These are phyloP conservation scores for Diaprepes abbreviatus DNA, from an alignment of 2,888 invertebrate genomes.

Conservation along the genomic window DNA sequence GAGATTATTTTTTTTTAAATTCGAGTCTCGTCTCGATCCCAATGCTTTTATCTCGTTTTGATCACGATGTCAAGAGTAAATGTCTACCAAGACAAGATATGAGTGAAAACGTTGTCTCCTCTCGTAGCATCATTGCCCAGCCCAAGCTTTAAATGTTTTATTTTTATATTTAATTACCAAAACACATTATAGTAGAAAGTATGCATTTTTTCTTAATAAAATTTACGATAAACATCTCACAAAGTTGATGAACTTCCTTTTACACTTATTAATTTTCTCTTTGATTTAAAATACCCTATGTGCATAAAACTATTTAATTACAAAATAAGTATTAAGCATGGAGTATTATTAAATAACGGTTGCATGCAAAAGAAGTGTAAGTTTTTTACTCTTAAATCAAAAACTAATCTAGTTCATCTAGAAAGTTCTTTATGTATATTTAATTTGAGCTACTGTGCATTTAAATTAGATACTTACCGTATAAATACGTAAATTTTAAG, in stretches of 20 bases:
- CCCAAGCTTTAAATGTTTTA: too few species aligned
- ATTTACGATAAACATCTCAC: background rate
- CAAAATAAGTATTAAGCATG: constrained; percentile 8
- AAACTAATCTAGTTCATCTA: constrained; percentile 7
- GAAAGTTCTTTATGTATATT: constrained; percentile 8
- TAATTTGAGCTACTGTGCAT: background rate
- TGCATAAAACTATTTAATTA: constrained; percentile 17
- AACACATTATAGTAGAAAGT: too few species aligned
- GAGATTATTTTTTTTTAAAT: too few species aligned
- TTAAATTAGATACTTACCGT: background rate
- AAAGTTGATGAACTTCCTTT: background rate
- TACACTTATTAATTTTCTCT: background rate
- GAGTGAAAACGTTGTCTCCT: too few species aligned
- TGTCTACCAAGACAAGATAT: too few species aligned
- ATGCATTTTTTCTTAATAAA: too few species aligned
- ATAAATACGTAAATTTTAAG: too few species aligned
- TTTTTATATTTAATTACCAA: too few species aligned
- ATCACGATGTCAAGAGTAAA: too few species aligned
- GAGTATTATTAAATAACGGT: constrained; percentile 14
- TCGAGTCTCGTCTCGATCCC: too few species aligned
- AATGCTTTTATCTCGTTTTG: too few species aligned
- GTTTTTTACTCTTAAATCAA: constrained; percentile 19
- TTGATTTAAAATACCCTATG: constrained; percentile 7
- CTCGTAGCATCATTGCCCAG: too few species aligned
- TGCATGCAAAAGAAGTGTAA: constrained; percentile 7